Evolutionary conservation across 2,888 invertebrate genomes (phyloP), one percentile per base, ranked within the genome.

Genomic region (Anthoptus insignis): DNA sequence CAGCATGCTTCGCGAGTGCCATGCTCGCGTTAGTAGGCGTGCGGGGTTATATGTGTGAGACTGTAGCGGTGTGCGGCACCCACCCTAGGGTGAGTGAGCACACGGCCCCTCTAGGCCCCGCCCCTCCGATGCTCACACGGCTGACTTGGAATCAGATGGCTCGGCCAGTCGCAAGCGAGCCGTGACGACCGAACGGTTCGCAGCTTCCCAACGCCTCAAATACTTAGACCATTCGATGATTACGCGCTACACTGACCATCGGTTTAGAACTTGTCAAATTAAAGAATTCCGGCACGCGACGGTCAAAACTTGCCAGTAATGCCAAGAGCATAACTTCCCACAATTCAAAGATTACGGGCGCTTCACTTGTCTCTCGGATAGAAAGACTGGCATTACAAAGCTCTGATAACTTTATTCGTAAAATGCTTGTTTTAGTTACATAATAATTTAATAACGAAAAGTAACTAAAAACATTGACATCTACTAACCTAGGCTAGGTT

Each of bases 71-170:
- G 74, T 70, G 76, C 73, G 49, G 71, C 72, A 79, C 86, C 87
- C 88, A 84, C 88, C 88, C 89, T 77, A 78, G 83, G 83, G 84
- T 80, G 83, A 80, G 78, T 74, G 74, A 69, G 71, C 71, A 70
- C 72, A 66, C 79, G 78, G 81, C 80, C 80, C 83, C 83, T 75
- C 75, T 76, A 86, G 78, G 89, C 91, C 79, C 88, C 89, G 88
- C 91, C 92, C 87, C 82, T 76, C 76, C 77, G 84, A 84, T 93
- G 93, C 92, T 93, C 93, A 92, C 87, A 93, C 93, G 93, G 93
- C 89, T 93, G 89, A 93, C 80, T 93, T 91, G 91, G 85, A 92
- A 93, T 92, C 92, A 91, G 92, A 91, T 91, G 90, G 91, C 87
- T 88, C 84, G 90, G 90, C 88, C 93, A 93, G 93, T 93, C 91